Percentiles rank a stretch among this genome's conserved stretches.
phyloP scores from a whole-genome alignment of 2,888 invertebrate species.

The Spilarctia lutea region DNA sequence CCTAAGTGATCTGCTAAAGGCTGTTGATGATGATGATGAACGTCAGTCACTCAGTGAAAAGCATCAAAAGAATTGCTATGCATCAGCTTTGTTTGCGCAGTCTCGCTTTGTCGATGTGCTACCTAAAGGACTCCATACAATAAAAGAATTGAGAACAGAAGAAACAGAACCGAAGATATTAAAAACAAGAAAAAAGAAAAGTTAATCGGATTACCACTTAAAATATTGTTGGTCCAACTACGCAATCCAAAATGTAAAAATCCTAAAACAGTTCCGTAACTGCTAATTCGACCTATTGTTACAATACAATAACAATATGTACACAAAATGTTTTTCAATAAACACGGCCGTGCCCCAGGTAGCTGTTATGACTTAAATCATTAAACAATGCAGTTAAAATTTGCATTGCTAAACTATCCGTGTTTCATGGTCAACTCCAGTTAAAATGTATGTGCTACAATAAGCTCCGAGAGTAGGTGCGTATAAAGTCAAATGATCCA shows the following conservation, averaged over 20 bases:
- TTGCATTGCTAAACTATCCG: constrained; percentile 69
- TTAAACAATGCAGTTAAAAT: constrained; percentile 50
- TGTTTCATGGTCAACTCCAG: constrained; percentile 71
- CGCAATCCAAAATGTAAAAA: neutral
- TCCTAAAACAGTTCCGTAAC: neutral
- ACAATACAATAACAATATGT: constrained; percentile 1
- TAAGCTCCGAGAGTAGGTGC: constrained; percentile 37
- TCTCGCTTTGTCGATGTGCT: neutral
- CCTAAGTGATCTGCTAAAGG: too few relatives aligned
- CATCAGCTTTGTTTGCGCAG: neutral
- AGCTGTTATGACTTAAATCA: constrained; percentile 21
- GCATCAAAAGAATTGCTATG: too few relatives aligned
- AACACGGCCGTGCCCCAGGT: constrained; percentile 19
- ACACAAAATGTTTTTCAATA: constrained; percentile 17
- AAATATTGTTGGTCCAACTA: neutral
- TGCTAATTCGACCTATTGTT: constrained; percentile 11
- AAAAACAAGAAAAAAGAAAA: too few relatives aligned
- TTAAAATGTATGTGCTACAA: constrained; percentile 70
- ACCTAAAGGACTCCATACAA: neutral
- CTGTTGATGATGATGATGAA: too few relatives aligned
- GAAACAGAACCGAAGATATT: too few relatives aligned
- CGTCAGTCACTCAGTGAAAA: too few relatives aligned
- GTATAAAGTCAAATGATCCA: constrained; percentile 47
- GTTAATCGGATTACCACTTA: neutral
- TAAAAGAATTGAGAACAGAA: neutral